Conservation (phyloP, 2,888 invertebrate species). For the Anaspis maculata region DNA sequence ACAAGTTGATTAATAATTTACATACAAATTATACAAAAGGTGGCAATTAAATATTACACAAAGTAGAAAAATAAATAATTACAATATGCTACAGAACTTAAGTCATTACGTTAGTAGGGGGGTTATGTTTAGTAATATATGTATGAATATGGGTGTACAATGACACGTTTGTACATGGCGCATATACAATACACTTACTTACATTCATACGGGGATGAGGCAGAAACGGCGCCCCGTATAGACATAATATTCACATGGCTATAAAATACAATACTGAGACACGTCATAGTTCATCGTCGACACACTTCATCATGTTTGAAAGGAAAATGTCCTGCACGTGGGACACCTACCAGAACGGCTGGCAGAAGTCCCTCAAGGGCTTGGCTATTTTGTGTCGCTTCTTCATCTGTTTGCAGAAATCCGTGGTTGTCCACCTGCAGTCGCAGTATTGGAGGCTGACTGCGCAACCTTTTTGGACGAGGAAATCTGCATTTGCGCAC, state of each 20-base stretch:
- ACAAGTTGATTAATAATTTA: conserved; percentile 29
- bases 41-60: conserved; percentile 24
- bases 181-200: no score
- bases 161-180: conserved; percentile 10
- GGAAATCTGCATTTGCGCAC: conserved; percentile 5
- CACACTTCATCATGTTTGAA: no score
- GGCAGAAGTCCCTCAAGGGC: conserved; percentile 5
- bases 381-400: conserved; percentile 4
- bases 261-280: no score
- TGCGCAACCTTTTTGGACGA: neutral
- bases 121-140: conserved; percentile 11
- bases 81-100: conserved; percentile 13
- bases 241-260: no score
- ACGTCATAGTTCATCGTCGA: no score
- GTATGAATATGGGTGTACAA: conserved; percentile 16
- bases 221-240: no score
- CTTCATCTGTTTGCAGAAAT: conserved; percentile 6
- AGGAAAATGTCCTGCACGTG: no score
- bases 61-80: conserved; percentile 24
- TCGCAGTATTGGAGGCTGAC: no score
- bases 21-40: conserved; percentile 25
- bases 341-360: no score
- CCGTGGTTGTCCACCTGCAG: no score
- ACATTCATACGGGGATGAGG: no score
- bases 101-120: conserved; percentile 1